A percentile compares a stretch with the other conserved stretches of the same genome.
Conservation (phyloP, 2,797 vertebrate genomes). For the Amazonetta brasiliensis region DNA sequence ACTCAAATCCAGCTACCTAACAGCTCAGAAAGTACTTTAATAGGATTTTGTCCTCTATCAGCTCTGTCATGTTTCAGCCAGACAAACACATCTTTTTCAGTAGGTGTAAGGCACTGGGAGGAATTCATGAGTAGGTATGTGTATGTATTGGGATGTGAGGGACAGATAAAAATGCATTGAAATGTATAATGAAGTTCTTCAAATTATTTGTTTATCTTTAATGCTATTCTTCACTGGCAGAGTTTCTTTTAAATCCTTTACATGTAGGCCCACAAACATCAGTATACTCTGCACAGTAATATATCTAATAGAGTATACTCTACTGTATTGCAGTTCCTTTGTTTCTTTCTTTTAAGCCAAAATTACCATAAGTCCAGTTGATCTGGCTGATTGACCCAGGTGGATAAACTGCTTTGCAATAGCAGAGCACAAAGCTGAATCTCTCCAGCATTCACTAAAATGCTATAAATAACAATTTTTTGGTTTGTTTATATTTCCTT, state of each 20-base stretch:
- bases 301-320: not conserved
- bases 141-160: not conserved
- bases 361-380: not conserved
- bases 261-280: not conserved
- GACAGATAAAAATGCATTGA: not conserved
- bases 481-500: not conserved
- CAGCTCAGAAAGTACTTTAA: not conserved
- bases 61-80: not conserved
- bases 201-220: not conserved
- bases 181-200: not conserved
- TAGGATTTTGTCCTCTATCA: not conserved
- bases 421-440: not conserved
- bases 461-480: not conserved
- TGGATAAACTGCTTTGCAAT: not conserved
- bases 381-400: not conserved
- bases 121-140: not conserved
- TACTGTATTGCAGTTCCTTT: not conserved
- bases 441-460: not conserved
- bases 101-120: not conserved
- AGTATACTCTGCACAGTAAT: not conserved
- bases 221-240: not conserved
- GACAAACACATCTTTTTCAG: not conserved
- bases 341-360: not conserved
- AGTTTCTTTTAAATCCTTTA: not conserved
- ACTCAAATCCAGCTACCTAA: not conserved